Percentiles rank a stretch among this genome's conserved stretches.
Conservation (phyloP, 2,113 vertebrate species). For the Progne subis region DNA sequence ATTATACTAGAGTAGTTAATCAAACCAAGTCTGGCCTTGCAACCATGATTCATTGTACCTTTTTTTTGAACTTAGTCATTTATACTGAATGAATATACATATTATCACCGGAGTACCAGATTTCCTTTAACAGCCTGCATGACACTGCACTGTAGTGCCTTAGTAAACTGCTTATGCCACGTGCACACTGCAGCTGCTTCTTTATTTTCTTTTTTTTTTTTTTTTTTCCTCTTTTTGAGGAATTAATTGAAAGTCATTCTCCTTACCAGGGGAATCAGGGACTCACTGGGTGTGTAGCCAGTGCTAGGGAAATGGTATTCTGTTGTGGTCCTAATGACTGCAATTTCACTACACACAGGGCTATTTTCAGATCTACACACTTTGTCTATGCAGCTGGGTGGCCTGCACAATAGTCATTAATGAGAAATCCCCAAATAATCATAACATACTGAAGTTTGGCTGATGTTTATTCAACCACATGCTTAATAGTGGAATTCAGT, state of each 20-base stretch:
- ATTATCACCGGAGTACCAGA: slow-evolving; percentile 71
- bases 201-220: background rate
- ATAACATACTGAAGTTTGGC: background rate
- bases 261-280: background rate
- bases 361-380: slow-evolving; percentile 39
- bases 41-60: slow-evolving; percentile 75
- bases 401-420: slow-evolving; percentile 45
- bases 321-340: background rate
- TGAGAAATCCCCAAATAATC: slow-evolving; percentile 52
- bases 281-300: background rate
- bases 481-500: slow-evolving; percentile 11
- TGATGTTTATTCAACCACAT: slow-evolving; percentile 16
- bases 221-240: background rate
- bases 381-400: slow-evolving; percentile 40
- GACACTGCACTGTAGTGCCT: slow-evolving; percentile 62
- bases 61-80: slow-evolving; percentile 80
- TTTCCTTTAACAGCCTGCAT: slow-evolving; percentile 66
- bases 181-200: background rate
- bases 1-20: slow-evolving; percentile 81
- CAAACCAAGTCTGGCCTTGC: slow-evolving; percentile 80
- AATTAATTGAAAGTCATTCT: slow-evolving; percentile 15
- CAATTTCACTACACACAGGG: background rate
- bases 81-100: slow-evolving; percentile 78
- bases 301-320: background rate
- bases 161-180: slow-evolving; percentile 57